A percentile compares a stretch with the other conserved stretches of the same genome.
Conservation (phyloP, 2,113 vertebrate genomes). For the Heterotilapia buettikoferi region DNA sequence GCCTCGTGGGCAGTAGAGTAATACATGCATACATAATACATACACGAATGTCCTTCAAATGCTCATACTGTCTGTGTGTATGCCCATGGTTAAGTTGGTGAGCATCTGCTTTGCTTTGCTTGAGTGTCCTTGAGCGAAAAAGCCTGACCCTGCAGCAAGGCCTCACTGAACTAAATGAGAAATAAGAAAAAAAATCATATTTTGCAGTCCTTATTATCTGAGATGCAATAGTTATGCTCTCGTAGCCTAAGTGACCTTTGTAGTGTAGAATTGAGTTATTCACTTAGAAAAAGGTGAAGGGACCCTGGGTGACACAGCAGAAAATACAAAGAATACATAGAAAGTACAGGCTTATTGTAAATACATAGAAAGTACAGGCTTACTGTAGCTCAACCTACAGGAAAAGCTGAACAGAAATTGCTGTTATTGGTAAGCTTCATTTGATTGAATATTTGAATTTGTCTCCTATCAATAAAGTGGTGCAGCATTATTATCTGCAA, state of each 20-base stretch:
- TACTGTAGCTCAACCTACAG: neutral
- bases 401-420: neutral
- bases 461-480: neutral
- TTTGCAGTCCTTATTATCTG: neutral
- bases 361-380: no score
- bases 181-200: neutral
- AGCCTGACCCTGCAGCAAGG: neutral
- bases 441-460: neutral
- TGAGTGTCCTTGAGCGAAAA: constrained; percentile 11
- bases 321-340: no score
- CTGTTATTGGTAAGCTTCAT: neutral
- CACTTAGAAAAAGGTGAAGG: neutral
- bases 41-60: neutral
- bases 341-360: neutral
- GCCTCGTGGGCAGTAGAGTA: neutral
- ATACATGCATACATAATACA: neutral
- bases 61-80: neutral
- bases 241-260: neutral
- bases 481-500: neutral
- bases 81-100: neutral
- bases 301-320: neutral
- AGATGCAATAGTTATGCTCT: neutral
- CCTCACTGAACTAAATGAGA: neutral
- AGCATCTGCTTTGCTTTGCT: neutral
- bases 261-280: neutral